Conservation (phyloP, 2,888 invertebrate species). For the Pachycephus smyrnensis region DNA sequence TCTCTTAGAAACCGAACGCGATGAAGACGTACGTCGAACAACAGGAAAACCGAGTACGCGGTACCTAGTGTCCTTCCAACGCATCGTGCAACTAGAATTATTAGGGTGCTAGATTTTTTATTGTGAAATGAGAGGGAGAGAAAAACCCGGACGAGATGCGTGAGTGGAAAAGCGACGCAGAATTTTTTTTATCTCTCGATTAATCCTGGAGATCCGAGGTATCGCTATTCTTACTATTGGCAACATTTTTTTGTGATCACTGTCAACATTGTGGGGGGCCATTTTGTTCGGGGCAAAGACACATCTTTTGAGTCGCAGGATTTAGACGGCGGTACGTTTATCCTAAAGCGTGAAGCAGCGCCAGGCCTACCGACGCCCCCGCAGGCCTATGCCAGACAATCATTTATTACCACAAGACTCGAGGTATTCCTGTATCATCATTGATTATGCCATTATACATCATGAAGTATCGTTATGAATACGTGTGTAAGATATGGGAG, state of each 20-base stretch:
- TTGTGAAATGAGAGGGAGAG: neutral
- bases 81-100: neutral
- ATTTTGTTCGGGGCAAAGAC: neutral
- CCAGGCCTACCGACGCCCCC: neutral
- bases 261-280: neutral
- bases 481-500: slow-evolving; percentile 21
- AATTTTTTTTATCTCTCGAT: too few relatives aligned
- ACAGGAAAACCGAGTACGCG: neutral
- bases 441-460: slow-evolving; percentile 7
- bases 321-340: neutral
- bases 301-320: neutral
- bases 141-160: neutral
- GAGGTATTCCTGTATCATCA: neutral
- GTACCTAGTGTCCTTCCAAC: neutral
- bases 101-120: neutral
- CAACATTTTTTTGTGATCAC: neutral
- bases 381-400: neutral
- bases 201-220: neutral
- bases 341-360: neutral
- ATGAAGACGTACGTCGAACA: neutral
- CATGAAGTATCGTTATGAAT: slow-evolving; percentile 14
- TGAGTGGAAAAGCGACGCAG: too few relatives aligned
- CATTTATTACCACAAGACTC: neutral
- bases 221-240: neutral
- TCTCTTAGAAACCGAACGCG: neutral